Conservation (phyloP, 1,140 invertebrate species). For the Zaprionus capensis region DNA sequence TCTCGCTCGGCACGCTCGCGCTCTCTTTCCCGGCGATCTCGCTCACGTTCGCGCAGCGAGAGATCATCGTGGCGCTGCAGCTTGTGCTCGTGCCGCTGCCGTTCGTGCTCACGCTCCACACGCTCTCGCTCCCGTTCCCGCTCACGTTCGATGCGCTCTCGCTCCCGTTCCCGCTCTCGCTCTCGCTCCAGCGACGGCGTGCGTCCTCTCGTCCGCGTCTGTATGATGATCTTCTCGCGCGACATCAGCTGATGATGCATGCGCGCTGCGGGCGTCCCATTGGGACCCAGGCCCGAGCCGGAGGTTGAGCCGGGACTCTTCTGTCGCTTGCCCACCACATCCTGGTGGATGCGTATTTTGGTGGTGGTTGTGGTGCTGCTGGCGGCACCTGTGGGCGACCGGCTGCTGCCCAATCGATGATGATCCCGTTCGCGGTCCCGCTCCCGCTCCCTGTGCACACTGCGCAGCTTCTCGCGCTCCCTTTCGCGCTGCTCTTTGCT, state of each 20-base stretch:
- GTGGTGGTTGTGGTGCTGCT: slow-evolving; percentile 74
- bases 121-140: slow-evolving; percentile 85
- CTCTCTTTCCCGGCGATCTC: slow-evolving; percentile 84
- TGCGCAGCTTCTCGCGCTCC: slow-evolving; percentile 75
- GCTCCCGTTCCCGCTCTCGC: slow-evolving; percentile 63
- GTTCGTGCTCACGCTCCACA: slow-evolving; percentile 68
- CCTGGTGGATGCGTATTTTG: slow-evolving; percentile 80
- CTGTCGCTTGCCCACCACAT: slow-evolving; percentile 73
- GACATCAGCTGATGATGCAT: slow-evolving; percentile 79
- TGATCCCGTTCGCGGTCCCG: slow-evolving; percentile 76
- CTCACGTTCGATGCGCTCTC: slow-evolving; percentile 75
- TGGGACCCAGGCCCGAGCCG: slow-evolving; percentile 34
- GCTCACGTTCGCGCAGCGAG: slow-evolving; percentile 85
- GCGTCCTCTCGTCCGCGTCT: slow-evolving; percentile 71
- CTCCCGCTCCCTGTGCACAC: slow-evolving; percentile 47
- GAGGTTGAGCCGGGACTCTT: slow-evolving; percentile 63
- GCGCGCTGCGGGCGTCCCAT: slow-evolving; percentile 55
- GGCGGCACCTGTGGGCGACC: slow-evolving; percentile 59
- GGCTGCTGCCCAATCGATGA: slow-evolving; percentile 69
- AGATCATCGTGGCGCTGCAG: slow-evolving; percentile 61
- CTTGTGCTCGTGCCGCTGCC: slow-evolving; percentile 62
- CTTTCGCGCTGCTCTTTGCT: slow-evolving; percentile 79
- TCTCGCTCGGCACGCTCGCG: slow-evolving; percentile 84
- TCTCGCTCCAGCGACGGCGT: slow-evolving; percentile 74
- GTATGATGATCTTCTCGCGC: slow-evolving; percentile 80